These are phyloP conservation scores for Nomada flava DNA, from an alignment of 2,888 invertebrate species.

Conservation along the genomic window DNA sequence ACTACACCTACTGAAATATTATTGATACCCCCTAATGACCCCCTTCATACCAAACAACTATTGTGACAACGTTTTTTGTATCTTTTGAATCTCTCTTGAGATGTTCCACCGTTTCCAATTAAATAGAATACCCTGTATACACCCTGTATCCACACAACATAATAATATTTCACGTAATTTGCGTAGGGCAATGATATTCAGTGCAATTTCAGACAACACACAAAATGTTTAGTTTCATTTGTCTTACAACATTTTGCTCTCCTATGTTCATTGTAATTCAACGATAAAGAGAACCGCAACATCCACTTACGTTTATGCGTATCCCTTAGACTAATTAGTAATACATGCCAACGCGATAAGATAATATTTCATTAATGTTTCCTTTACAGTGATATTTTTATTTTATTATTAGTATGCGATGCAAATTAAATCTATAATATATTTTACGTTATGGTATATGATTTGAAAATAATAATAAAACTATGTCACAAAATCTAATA, in stretches of 20 bases:
- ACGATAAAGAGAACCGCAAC: constrained; percentile 58
- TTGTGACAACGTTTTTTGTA: too few relatives aligned
- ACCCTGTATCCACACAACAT: constrained; percentile 37
- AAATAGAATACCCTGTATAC: too few relatives aligned
- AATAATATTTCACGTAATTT: constrained; percentile 78
- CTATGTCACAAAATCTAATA: too few relatives aligned
- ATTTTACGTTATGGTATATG: too few relatives aligned
- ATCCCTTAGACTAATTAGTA: constrained; percentile 53
- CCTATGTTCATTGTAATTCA: not conserved
- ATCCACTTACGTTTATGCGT: constrained; percentile 35
- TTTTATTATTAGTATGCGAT: not conserved
- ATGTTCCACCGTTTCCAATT: too few relatives aligned
- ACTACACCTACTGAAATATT: not conserved
- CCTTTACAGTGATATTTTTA: not conserved
- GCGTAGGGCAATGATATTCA: constrained; percentile 75
- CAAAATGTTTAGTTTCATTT: not conserved
- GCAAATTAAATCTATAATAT: not conserved
- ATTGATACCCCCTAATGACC: not conserved
- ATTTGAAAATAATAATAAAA: too few relatives aligned
- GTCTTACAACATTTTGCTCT: not conserved
- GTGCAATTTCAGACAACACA: constrained; percentile 35
- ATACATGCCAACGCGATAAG: constrained; percentile 50
- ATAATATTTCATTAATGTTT: constrained; percentile 36
- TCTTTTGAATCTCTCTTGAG: too few relatives aligned
- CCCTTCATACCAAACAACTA: too few relatives aligned